These are phyloP conservation scores for Kryptopterus vitreolus DNA, from an alignment of 2,797 vertebrate genomes.

Conservation along the genomic window DNA sequence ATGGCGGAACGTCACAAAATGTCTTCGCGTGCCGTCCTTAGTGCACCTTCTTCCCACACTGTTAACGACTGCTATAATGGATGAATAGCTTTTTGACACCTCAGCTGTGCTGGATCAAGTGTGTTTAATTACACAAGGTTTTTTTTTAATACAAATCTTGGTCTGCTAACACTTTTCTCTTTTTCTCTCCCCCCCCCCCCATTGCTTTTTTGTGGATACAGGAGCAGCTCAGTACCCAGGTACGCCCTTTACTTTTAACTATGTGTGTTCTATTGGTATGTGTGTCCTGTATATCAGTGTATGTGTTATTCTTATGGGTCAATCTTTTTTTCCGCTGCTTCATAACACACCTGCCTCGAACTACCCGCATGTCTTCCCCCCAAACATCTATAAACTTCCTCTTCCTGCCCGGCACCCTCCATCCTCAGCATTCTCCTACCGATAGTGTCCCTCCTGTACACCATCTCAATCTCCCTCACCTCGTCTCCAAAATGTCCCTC, in stretches of 20 bases:
- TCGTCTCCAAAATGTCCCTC: no score
- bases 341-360: no score
- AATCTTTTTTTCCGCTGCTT: no score
- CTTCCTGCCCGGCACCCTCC: no score
- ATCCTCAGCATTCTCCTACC: no score
- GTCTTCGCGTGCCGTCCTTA: neutral
- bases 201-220: conserved; percentile 58
- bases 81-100: conserved; percentile 27
- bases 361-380: no score
- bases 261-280: conserved; percentile 34
- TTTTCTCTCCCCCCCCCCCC: conserved; percentile 26
- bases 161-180: conserved; percentile 63
- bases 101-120: conserved; percentile 47
- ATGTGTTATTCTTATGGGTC: neutral
- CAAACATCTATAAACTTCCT: no score
- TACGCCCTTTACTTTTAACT: conserved; percentile 59
- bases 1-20: neutral
- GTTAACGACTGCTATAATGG: conserved; percentile 23
- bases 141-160: conserved; percentile 28
- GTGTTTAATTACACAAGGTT: conserved; percentile 22
- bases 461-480: no score
- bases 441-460: no score
- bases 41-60: neutral
- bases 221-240: conserved; percentile 78
- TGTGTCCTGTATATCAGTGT: neutral